phyloP scores from a whole-genome alignment of 2,113 vertebrate species.

The Ramphastos sulfuratus region DNA sequence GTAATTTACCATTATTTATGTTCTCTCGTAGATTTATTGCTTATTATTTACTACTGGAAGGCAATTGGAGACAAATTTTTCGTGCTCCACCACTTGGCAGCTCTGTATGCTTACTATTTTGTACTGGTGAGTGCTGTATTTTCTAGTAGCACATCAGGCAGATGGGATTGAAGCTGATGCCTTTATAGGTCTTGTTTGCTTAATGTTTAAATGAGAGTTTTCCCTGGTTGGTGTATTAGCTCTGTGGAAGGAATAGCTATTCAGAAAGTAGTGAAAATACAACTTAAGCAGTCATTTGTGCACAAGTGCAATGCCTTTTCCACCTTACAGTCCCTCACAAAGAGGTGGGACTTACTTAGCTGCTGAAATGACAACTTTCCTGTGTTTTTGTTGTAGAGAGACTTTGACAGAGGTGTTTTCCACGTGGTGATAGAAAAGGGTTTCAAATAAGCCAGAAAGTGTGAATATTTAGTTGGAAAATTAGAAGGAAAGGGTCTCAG shows the following conservation, averaged over 20 bases:
- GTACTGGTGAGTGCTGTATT: conserved; percentile 93
- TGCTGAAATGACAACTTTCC: neutral
- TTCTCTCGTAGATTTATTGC: conserved; percentile 89
- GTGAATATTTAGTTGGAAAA: neutral
- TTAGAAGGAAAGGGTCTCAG: neutral
- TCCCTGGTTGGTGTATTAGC: neutral
- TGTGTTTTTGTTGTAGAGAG: neutral
- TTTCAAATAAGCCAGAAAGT: neutral
- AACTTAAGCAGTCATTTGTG: neutral
- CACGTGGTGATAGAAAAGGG: neutral
- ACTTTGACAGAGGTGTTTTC: neutral
- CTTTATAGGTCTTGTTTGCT: neutral
- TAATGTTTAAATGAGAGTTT: neutral
- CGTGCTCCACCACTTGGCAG: conserved; percentile 92
- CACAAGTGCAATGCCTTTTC: neutral
- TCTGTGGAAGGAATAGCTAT: neutral
- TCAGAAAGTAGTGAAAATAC: neutral
- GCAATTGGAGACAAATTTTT: conserved; percentile 96
- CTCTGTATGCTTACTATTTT: conserved; percentile 92
- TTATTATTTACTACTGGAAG: conserved; percentile 95
- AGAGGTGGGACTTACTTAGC: neutral
- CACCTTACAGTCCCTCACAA: neutral
- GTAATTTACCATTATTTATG: neutral
- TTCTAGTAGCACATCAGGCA: conserved; percentile 72
- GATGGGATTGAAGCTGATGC: conserved; percentile 72